phyloP scores from a whole-genome alignment of 35 echinoderm and acorn worm species.

The Chiridota heheva region DNA sequence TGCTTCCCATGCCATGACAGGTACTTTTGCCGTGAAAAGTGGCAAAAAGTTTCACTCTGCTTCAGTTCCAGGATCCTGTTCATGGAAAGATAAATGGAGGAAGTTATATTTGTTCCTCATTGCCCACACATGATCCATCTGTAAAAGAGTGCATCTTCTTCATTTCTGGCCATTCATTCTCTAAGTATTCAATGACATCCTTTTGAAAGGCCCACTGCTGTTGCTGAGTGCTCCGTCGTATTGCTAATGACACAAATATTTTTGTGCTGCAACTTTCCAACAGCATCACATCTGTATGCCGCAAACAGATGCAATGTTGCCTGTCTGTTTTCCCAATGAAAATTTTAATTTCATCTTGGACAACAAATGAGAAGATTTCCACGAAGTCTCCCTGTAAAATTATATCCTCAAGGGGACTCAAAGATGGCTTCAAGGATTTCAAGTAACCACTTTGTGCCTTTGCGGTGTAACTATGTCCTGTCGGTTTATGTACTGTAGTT shows the following conservation, averaged over 20 bases:
- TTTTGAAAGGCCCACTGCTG: neutral
- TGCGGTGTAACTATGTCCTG: constrained; percentile 1
- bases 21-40: neutral
- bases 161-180: too few relatives aligned
- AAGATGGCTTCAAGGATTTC: too few relatives aligned
- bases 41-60: constrained; percentile 2
- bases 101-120: neutral
- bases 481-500: neutral
- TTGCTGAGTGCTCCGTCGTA: neutral
- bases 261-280: neutral
- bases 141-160: constrained; percentile 16
- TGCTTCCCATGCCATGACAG: constrained; percentile 18
- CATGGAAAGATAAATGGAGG: neutral
- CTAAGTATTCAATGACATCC: neutral
- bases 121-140: neutral
- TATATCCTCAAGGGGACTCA: too few relatives aligned
- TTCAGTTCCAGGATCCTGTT: neutral
- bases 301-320: neutral
- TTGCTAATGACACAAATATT: constrained; percentile 3
- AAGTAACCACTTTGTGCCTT: neutral
- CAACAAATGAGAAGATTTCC: neutral
- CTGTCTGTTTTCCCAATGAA: constrained; percentile 2
- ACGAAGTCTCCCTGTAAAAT: neutral
- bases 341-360: neutral
- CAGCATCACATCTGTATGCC: neutral